Evolutionary conservation across 2,888 invertebrate species (phyloP).

Genomic region (Eurytoma adleriae): DNA sequence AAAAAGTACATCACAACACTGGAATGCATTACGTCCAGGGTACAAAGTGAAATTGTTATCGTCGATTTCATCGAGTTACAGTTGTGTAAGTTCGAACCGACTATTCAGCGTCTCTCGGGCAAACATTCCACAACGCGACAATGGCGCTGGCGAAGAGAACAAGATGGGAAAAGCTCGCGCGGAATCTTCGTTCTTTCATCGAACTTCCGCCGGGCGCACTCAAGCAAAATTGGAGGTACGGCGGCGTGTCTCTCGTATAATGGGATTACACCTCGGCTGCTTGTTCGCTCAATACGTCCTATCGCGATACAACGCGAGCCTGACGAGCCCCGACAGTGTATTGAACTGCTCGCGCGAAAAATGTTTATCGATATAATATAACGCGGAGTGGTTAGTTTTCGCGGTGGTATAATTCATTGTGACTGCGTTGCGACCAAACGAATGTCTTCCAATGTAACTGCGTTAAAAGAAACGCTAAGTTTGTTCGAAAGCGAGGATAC

Average conservation of each 20-base stretch:
- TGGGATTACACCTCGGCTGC: neutral
- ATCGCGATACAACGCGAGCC: neutral
- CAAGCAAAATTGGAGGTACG: neutral
- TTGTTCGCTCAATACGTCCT: neutral
- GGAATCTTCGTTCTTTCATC: neutral
- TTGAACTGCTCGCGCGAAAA: neutral
- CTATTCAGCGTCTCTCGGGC: too few species aligned
- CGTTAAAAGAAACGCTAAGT: neutral
- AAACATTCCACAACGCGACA: neutral
- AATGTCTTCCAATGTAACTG: neutral
- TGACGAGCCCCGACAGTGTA: too few species aligned
- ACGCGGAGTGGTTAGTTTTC: neutral
- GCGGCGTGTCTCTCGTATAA: neutral
- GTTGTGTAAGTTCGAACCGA: too few species aligned
- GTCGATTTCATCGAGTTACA: too few species aligned
- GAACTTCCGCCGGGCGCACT: neutral
- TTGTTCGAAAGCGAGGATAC: neutral
- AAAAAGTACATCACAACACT: too few species aligned
- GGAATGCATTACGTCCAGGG: too few species aligned
- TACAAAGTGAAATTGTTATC: too few species aligned
- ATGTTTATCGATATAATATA: neutral
- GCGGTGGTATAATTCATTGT: neutral
- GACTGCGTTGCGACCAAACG: neutral
- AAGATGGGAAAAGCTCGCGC: neutral
- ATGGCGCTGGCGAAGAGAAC: neutral